phyloP scores from a whole-genome alignment of 2,113 vertebrate species.

The Archilochus colubris region DNA sequence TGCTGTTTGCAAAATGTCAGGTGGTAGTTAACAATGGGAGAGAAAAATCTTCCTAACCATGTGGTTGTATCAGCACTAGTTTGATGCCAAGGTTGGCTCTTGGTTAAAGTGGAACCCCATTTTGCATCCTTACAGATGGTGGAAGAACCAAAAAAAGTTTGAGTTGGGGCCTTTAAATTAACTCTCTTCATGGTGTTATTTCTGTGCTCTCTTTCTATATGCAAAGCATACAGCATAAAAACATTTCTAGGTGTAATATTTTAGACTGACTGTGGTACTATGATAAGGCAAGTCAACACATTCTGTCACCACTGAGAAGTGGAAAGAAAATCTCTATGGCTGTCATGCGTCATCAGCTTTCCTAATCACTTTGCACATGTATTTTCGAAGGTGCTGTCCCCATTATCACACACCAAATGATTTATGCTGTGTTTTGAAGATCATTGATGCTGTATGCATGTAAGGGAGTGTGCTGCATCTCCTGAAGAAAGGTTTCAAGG shows the following conservation, averaged over 20 bases:
- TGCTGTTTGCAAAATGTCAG: not conserved
- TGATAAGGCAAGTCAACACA: not conserved
- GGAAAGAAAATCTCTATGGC: not conserved
- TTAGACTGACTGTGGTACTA: not conserved
- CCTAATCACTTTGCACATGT: not conserved
- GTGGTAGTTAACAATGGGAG: not conserved
- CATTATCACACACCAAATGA: not conserved
- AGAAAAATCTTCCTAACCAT: conserved; percentile 15
- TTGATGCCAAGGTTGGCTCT: conserved; percentile 5
- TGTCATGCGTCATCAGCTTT: not conserved
- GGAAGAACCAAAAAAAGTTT: not conserved
- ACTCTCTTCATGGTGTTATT: not conserved
- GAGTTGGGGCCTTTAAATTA: not conserved
- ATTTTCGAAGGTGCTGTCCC: not conserved
- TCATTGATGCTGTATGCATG: not conserved
- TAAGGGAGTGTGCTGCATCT: not conserved
- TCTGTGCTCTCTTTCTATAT: not conserved
- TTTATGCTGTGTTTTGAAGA: not conserved
- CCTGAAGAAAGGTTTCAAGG: not conserved
- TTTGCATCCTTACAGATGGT: not conserved
- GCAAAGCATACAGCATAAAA: not conserved
- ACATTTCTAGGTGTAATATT: not conserved
- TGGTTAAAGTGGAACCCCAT: conserved; percentile 14
- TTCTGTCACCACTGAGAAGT: not conserved
- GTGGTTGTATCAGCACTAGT: not conserved